These are phyloP conservation scores for Diplogasteroides magnus DNA, from an alignment of 1,140 invertebrate species.

Conservation along the genomic window DNA sequence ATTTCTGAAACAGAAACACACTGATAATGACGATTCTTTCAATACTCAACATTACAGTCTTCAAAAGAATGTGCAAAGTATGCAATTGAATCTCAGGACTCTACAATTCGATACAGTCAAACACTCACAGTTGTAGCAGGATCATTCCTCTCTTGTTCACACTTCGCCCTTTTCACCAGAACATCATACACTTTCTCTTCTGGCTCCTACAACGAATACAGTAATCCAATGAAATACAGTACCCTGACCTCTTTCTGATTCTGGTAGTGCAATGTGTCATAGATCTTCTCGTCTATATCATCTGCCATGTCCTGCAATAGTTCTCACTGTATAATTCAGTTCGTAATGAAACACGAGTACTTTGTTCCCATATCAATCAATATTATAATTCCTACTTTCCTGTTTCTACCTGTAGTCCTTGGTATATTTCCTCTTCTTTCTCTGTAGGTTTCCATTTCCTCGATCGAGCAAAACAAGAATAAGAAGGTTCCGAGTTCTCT, in stretches of 20 bases:
- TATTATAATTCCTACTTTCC: constrained; percentile 54
- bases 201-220: no score
- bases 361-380: constrained; percentile 8
- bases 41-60: no score
- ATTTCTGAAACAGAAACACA: constrained; percentile 22
- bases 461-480: no score
- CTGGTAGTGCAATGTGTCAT: constrained; percentile 20
- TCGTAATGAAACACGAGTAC: background rate
- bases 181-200: constrained; percentile 4
- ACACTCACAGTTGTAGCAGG: no score
- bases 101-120: no score
- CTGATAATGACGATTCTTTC: no score
- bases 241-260: background rate
- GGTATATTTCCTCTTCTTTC: constrained; percentile 61
- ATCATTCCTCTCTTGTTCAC: background rate
- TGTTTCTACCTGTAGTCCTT: constrained; percentile 59
- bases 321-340: background rate
- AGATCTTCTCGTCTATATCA: constrained; percentile 46
- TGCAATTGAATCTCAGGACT: no score
- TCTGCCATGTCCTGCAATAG: background rate
- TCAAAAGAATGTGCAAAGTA: no score
- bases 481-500: background rate
- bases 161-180: constrained; percentile 19
- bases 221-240: background rate
- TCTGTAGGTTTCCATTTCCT: constrained; percentile 26